Base-by-base conservation (phyloP, 2,888 invertebrate species). In the Drosophila peninsularis region DNA sequence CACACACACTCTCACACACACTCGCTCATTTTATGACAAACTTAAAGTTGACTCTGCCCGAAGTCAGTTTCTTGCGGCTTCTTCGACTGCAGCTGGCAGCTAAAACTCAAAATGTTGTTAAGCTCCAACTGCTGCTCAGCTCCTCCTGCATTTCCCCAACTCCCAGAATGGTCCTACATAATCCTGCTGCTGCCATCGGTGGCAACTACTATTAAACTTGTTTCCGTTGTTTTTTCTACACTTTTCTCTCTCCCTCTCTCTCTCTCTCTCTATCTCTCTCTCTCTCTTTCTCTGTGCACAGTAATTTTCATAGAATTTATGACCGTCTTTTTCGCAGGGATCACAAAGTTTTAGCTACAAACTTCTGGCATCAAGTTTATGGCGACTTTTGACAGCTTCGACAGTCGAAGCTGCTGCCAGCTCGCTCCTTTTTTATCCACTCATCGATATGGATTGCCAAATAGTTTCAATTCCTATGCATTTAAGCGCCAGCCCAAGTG, bases 221-320 rank as follows among this genome's bases (percentile, higher is more conserved):
- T 83, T 82, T 80, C 87, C 84, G 67, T 62, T 75, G 77, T 67
- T 62, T 78, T 42, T 50, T 64, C 62, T 63, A 71, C 71, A 78
- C 47, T n/a, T 19, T 39, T 62, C 69, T 71, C 17, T 37, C 24
- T 4, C 24, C 4, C 24, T 24, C 24, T 24, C 24, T 24, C 24
- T 24, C 24, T 24, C 24, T 24, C 24, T 24, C 24, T 24, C 24
- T 24, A 4, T 24, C 24, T 24, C 24, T 24, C 24, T 24, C 24
- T 24, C 24, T 24, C 24, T 70, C 14, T 27, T 7, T 21, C 3
- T 13, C 6, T 21, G 10, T 61, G 60, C 54, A 47, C 54, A 67
- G 82, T 71, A 75, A 88, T 88, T 86, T 47, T 88, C 71, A 82
- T 80, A 80, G 83, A 85, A 88, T 88, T 85, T 85, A 88, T 85